phyloP scores from a whole-genome alignment of 2,113 vertebrate species.

The Tachuris rubrigastra region DNA sequence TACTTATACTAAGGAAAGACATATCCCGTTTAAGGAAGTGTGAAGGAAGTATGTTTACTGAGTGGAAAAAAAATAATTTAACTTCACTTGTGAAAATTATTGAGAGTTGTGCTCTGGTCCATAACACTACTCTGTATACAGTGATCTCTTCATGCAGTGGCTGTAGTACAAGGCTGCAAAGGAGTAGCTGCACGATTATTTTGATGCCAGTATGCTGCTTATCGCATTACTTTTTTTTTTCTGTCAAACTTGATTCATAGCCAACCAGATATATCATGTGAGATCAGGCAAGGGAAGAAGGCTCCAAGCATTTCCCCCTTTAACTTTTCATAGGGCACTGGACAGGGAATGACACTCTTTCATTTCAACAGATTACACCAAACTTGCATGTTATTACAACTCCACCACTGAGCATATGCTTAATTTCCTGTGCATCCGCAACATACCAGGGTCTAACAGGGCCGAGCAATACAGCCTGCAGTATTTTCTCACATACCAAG shows the following conservation, averaged over 20 bases:
- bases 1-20: not conserved
- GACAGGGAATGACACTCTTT: not conserved
- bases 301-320: not conserved
- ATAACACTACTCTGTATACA: not conserved
- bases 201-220: not conserved
- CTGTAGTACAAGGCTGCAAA: not conserved
- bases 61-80: not conserved
- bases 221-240: not conserved
- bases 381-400: slow-evolving; percentile 36
- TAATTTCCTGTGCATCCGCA: slow-evolving; percentile 50
- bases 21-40: not conserved
- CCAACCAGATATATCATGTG: not conserved
- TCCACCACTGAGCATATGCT: slow-evolving; percentile 35
- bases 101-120: not conserved
- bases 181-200: not conserved
- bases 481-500: slow-evolving; percentile 53
- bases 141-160: not conserved
- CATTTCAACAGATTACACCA: not conserved
- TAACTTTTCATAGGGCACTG: not conserved
- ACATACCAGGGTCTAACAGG: not conserved
- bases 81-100: not conserved
- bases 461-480: not conserved
- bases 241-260: not conserved
- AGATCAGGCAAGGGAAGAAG: not conserved
- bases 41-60: not conserved